phyloP scores from a whole-genome alignment of 2,888 invertebrate genomes.

The Caenorhabditis doughertyi region DNA sequence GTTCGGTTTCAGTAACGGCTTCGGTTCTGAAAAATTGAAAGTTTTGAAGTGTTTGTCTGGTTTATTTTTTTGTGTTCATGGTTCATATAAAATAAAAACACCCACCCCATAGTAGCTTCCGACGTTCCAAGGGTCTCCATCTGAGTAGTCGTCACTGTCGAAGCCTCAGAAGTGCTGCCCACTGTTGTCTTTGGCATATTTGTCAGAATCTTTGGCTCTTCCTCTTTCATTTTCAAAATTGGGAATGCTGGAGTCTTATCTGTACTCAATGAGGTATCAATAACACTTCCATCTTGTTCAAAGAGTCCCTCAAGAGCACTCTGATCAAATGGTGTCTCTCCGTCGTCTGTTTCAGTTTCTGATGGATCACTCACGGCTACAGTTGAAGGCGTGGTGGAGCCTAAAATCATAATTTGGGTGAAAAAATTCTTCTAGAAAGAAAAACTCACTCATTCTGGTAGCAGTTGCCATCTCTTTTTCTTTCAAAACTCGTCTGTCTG shows the following conservation, averaged over 20 bases:
- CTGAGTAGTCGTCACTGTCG: background rate
- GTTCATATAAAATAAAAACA: background rate
- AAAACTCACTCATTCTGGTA: background rate
- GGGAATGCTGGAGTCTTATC: conserved; percentile 56
- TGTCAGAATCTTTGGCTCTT: conserved; percentile 51
- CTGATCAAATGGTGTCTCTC: conserved; percentile 63
- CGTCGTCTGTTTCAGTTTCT: conserved; percentile 51
- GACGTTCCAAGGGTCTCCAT: conserved; percentile 9
- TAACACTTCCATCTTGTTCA: conserved; percentile 62
- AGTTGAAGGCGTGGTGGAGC: conserved; percentile 25
- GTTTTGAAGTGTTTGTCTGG: too few species aligned
- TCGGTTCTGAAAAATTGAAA: background rate
- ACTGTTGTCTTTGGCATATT: conserved; percentile 4
- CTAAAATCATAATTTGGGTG: conserved; percentile 7
- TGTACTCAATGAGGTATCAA: conserved; percentile 37
- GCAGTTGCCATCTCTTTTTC: conserved; percentile 52
- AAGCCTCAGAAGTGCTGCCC: conserved; percentile 13
- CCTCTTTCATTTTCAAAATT: conserved; percentile 60
- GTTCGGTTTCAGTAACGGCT: background rate
- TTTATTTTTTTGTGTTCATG: too few species aligned
- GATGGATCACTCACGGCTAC: conserved; percentile 44
- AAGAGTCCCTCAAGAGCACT: conserved; percentile 58
- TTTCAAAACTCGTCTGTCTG: conserved; percentile 49
- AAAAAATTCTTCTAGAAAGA: too few species aligned
- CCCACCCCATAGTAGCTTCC: background rate